Conservation (phyloP, 1,140 invertebrate species). For the Phocides pigmalion region DNA sequence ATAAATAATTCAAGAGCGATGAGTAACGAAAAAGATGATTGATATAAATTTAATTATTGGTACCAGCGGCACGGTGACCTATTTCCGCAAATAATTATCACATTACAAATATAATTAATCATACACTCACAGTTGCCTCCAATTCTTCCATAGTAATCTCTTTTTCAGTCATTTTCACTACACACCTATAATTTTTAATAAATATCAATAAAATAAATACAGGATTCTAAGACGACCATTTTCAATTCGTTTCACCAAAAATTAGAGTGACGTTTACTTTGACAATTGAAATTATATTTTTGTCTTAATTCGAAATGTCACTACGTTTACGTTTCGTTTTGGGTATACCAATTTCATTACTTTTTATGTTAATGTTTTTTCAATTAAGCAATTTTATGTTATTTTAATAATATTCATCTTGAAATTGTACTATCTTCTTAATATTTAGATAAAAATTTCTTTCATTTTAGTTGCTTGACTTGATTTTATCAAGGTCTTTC, state of each 20-base stretch:
- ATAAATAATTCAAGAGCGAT: not conserved
- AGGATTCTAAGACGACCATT: conserved; percentile 12
- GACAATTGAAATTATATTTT: not conserved
- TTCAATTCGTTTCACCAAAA: conserved; percentile 6
- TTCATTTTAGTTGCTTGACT: too few species aligned
- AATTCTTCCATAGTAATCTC: conserved; percentile 66
- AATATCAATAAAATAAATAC: conserved; percentile 29
- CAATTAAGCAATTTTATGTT: too few species aligned
- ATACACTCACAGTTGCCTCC: conserved; percentile 59
- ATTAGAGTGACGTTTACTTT: conserved; percentile 7
- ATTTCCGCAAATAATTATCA: conserved; percentile 26
- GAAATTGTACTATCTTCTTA: too few species aligned
- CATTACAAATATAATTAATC: conserved; percentile 20
- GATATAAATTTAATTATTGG: conserved; percentile 35
- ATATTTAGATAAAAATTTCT: too few species aligned
- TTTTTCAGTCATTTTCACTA: conserved; percentile 61
- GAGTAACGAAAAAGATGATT: conserved; percentile 3
- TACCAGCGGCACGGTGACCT: conserved; percentile 62
- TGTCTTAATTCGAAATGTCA: too few species aligned
- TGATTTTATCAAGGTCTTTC: too few species aligned
- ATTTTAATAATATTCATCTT: too few species aligned
- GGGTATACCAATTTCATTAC: too few species aligned
- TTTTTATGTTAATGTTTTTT: too few species aligned
- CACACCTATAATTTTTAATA: conserved; percentile 34
- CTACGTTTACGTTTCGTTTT: too few species aligned